Evolutionary conservation across 2,888 invertebrate species (phyloP).

Genomic region (Gnatocerus cornutus): DNA sequence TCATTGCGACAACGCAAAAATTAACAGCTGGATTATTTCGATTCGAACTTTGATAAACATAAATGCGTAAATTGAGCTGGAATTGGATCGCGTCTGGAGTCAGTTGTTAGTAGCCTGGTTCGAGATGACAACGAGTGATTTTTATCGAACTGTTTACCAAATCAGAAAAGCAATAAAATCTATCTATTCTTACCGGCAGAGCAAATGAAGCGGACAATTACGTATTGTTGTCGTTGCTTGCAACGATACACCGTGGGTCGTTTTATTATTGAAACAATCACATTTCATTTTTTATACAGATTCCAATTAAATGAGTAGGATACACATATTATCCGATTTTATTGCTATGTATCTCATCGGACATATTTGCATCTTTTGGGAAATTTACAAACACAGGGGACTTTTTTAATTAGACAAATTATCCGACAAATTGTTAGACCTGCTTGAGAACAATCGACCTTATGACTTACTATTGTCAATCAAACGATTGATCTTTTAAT

Average conservation of each 20-base stretch:
- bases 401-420: conserved; percentile 20
- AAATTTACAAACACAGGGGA: background rate
- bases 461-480: conserved; percentile 26
- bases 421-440: conserved; percentile 27
- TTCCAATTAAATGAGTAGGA: conserved; percentile 42
- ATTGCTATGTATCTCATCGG: conserved; percentile 24
- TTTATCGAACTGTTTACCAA: conserved; percentile 36
- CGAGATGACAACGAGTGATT: conserved; percentile 32
- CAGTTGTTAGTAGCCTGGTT: background rate
- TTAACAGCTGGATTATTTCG: conserved; percentile 42
- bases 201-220: conserved; percentile 45
- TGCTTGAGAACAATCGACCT: conserved; percentile 32
- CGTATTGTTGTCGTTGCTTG: conserved; percentile 41
- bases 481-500: conserved; percentile 28
- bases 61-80: conserved; percentile 44
- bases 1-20: conserved; percentile 39
- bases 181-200: conserved; percentile 29
- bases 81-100: background rate
- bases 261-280: conserved; percentile 30
- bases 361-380: background rate
- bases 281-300: conserved; percentile 23
- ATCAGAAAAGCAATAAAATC: conserved; percentile 33
- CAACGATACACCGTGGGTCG: conserved; percentile 25
- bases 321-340: conserved; percentile 9
- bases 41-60: conserved; percentile 41